Evolutionary conservation across 2,888 invertebrate species (phyloP), one percentile per base, ranked within the genome.

Genomic region (Eumacrocentrus americanus): DNA sequence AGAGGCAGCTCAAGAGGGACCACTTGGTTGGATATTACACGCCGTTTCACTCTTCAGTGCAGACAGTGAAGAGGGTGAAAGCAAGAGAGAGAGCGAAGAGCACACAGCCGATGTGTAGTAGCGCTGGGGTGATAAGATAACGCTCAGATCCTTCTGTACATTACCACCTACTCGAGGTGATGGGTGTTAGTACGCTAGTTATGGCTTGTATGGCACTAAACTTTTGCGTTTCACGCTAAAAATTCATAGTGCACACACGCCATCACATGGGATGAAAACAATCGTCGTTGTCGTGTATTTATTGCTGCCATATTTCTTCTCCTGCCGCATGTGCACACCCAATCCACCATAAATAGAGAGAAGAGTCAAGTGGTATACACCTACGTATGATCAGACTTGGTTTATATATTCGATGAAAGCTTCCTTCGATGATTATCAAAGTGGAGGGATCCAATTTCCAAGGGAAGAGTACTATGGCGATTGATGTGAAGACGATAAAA

Each of bases 361-460:
- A 29, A 29, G 9, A 4, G 29, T 9, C 29, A 9, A 29, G 29
- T n/a, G n/a, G n/a, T n/a, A n/a, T n/a, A n/a, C n/a, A n/a, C n/a
- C n/a, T n/a, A n/a, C n/a, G n/a, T n/a, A n/a, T n/a, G n/a, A n/a
- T n/a, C n/a, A n/a, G n/a, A n/a, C n/a, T n/a, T n/a, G n/a, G n/a
- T 4, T 29, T 29, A 29, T 44, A 22, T n/a, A 44, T 44, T 44
- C 44, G 12, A 44, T 44, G 6, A 23, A 44, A 23, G n/a, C 44
- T 20, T n/a, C n/a, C n/a, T n/a, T 29, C 29, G 9, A 29, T 29
- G 44, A 44, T 44, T 44, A 44, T 44, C 11, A 9, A 44, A 44
- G 16, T 7, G 40, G 9, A 35, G 23, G 71, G 72, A 72, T 76
- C 72, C 75, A 76, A 77, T 77, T 76, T 75, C 76, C 74, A 72